Evolutionary conservation across 2,888 invertebrate species (phyloP), one percentile per base, ranked within the genome.

Genomic region (Nymphalis c-album): DNA sequence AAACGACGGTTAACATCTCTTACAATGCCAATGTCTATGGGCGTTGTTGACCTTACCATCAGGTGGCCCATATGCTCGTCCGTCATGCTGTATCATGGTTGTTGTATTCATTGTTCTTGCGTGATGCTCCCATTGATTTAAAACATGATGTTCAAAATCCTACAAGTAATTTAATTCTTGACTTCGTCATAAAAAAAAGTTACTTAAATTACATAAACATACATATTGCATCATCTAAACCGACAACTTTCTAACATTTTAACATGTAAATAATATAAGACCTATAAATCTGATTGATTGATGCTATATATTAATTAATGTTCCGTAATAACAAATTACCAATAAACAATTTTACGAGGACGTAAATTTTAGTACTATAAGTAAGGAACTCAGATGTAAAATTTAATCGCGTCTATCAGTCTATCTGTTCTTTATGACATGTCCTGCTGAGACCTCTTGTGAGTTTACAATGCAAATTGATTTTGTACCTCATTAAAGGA

Each of bases 261-360:
- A 35, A 31, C 7, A 31, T 55, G 31, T 55, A 31, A 55, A 35
- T 55, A 55, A 53, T 62, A 50, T 51, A 61, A 35, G 17, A 22
- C 22, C 45, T 16, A 53, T 62, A 62, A 62, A 51, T 45, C 51
- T n/a, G 53, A 62, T 62, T 53, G 62, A 62, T 62, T 62, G 51
- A 62, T 62, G 53, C n/a, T 62, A 17, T 62, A 45, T 53, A 35
- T 62, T 62, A 53, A 62, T 62, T 62, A 53, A 62, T 62, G 62
- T 45, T 62, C 22, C 17, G 51, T 62, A 22, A 22, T 31, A 53
- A 55, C 55, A 50, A 22, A 45, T 61, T 45, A 62, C 51, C 45
- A 62, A 53, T 62, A 62, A 62, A 62, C 45, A 45, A 22, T 62
- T 62, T 62, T 53, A 62, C 48, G 62, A 62, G 17, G 62, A 45